Conservation (phyloP, 2,888 invertebrate species). For the Sesia apiformis region DNA sequence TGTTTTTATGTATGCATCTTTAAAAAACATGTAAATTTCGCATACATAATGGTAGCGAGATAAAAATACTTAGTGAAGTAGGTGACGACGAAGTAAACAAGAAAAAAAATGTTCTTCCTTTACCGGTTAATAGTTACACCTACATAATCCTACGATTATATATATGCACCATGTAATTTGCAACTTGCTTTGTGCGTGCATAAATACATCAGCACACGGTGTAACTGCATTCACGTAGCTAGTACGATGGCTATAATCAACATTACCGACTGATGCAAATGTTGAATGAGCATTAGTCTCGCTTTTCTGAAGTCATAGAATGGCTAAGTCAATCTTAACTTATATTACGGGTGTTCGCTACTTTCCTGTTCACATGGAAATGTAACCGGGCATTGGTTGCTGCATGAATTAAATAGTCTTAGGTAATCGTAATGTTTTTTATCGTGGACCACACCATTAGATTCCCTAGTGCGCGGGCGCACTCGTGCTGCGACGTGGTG, state of each 20-base stretch:
- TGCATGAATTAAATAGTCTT: too few species aligned
- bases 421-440: too few species aligned
- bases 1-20: too few species aligned
- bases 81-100: too few species aligned
- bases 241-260: conserved; percentile 53
- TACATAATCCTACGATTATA: background rate
- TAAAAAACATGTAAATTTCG: too few species aligned
- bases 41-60: too few species aligned
- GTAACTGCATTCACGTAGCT: conserved; percentile 35
- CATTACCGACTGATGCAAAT: conserved; percentile 47
- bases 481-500: conserved; percentile 14
- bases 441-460: conserved; percentile 14
- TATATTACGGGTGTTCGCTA: background rate
- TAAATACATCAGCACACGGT: conserved; percentile 37
- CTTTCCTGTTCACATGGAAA: too few species aligned
- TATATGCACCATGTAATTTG: conserved; percentile 4
- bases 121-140: too few species aligned
- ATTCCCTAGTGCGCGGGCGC: conserved; percentile 43
- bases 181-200: conserved; percentile 30
- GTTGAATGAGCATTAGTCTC: conserved; percentile 46
- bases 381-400: too few species aligned
- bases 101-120: too few species aligned
- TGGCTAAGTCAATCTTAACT: conserved; percentile 22
- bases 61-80: too few species aligned
- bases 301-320: conserved; percentile 37